These are phyloP conservation scores for Ophonus ardosiacus DNA, from an alignment of 2,888 invertebrate species.

Conservation along the genomic window DNA sequence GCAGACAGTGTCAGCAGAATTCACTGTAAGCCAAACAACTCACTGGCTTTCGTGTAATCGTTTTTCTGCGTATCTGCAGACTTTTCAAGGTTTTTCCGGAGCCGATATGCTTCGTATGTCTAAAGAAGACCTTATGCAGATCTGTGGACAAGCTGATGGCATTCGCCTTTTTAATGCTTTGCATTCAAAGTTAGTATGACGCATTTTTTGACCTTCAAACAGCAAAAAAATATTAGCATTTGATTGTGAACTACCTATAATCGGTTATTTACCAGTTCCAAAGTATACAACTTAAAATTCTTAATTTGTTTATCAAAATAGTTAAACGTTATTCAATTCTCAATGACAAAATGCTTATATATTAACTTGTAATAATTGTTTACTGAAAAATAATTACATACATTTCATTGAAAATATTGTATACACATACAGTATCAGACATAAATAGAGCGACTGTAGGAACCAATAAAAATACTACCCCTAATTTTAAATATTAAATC, in stretches of 20 bases:
- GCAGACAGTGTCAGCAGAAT: constrained; percentile 79
- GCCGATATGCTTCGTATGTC: constrained; percentile 93
- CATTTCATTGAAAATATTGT: no score
- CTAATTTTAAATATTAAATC: no score
- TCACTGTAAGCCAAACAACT: constrained; percentile 84
- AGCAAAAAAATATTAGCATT: constrained; percentile 1
- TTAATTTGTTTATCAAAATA: no score
- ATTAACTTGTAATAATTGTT: no score
- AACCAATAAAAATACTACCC: no score
- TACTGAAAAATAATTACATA: no score
- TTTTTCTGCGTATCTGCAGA: constrained; percentile 85
- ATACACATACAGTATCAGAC: no score
- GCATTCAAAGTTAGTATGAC: constrained; percentile 83
- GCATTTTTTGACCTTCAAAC: background rate
- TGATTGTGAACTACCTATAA: constrained; percentile 31
- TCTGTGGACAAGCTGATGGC: constrained; percentile 96
- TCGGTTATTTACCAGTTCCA: no score
- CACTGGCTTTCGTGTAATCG: constrained; percentile 89
- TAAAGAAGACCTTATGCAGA: constrained; percentile 94
- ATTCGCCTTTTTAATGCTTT: constrained; percentile 94
- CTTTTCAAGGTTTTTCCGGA: constrained; percentile 92
- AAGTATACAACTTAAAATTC: no score
- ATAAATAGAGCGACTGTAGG: no score
- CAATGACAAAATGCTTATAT: no score
- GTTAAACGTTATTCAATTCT: no score